Evolutionary conservation across 2,888 invertebrate species (phyloP), one percentile per base, ranked within the genome.

Genomic region (Drosophila atripex): DNA sequence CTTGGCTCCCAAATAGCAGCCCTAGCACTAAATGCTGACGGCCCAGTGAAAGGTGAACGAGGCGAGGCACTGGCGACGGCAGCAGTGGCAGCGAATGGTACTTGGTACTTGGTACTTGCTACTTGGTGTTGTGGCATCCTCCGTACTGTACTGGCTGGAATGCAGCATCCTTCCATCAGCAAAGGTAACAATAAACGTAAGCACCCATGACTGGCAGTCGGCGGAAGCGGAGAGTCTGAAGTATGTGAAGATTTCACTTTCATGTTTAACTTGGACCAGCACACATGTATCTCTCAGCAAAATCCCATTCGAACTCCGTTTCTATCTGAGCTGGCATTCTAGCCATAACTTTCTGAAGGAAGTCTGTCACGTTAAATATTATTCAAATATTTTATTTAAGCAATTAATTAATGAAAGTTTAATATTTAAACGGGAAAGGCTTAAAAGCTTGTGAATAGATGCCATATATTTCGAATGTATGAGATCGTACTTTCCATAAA

Each of bases 231-330:
- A 59, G 57, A 51, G 35, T 14, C 38, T 28, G 35, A 25, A 57
- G 59, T 70, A 78, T 79, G 80, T 60, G 75, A 83, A 77, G 75
- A 86, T 86, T 84, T 84, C 86, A 84, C 84, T 84, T 84, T 84
- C 83, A 66, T 68, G 72, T 69, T 66, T 68, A 71, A 59, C 69
- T 63, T 69, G 52, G 70, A 57, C 56, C 64, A 64, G 28, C 59
- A 70, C 55, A 50, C 63, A 73, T 52, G 53, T 38, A 60, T 46
- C 43, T 21, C 18, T 6, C 21, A 21, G 21, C 25, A 56, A 14
- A 18, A 32, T 35, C 32, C 21, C n/a, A 7, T n/a, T 11, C 30
- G 7, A 14, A 32, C 32, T 49, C 1, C 12, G 1, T 16, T 11
- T 25, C 14, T 4, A 11, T 25, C 28, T 21, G 43, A 21, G 43